Base-by-base conservation (phyloP, 2,797 vertebrate genomes). In the Phoeniculus purpureus region DNA sequence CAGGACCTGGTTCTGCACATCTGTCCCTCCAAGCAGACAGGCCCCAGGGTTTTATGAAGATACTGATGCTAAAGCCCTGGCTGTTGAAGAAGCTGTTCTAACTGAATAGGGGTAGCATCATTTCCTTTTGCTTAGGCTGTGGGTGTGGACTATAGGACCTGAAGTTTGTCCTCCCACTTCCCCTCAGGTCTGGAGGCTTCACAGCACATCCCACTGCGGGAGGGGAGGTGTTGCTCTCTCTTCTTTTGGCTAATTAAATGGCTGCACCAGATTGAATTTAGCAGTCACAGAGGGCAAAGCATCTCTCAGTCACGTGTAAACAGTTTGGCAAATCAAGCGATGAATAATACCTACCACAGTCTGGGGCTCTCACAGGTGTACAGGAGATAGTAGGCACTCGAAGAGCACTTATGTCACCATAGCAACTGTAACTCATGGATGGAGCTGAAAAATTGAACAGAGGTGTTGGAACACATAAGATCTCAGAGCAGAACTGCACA, bases 361-460 rank as follows among this genome's bases (percentile, higher is more conserved):
- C 93, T 7, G 86, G 7, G 29, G 84, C 5, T 89, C 81, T 92
- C 52, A 50, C 66, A 0, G 90, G 10, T 62, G 81, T 81, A 29
- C 96, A 96, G 77, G 96, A 76, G 19, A 92, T 14, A 0, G 2
- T 31, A 26, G 96, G 95, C 19, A 22, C 55, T 83, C 92, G 91
- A 56, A 96, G 71, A 77, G 81, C 12, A 5, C 64, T 93, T 87
- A 96, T 40, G 50, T 96, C 96, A 0, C 96, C 96, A 92, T 96
- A 96, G 94, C 96, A 96, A 91, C 95, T 94, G 85, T 55, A 92
- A 68, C 86, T 71, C 77, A 31, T 5, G 2, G 92, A 90, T 73
- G 94, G 94, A 90, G 76, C 96, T 96, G 95, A 68, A 96, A 95
- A 83, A 72, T 67, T 52, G 87, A 92, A 81, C 0, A 0, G 32